A percentile compares a stretch with the other conserved stretches of the same genome.
Evolutionary conservation across 53 echinoderm and acorn worm species (phyloP).

Genomic region (Luidia sarsii): DNA sequence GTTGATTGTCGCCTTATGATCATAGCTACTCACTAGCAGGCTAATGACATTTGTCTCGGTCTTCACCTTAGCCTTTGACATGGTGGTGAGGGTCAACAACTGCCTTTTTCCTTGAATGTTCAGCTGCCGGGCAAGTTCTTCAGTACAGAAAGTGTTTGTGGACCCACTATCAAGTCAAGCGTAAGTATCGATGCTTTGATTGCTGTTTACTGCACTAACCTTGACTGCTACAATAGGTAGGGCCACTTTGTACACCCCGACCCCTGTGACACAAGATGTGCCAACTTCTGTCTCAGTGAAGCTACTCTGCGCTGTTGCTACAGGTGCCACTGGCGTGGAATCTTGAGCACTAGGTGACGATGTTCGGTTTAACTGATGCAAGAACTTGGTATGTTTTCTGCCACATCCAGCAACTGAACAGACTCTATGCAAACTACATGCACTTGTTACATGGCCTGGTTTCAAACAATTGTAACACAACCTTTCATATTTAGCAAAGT

Average conservation of each 20-base stretch:
- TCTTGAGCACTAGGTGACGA: not conserved
- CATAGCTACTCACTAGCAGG: not conserved
- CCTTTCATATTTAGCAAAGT: constrained; percentile 13
- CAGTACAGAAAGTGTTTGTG: not conserved
- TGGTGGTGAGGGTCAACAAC: not conserved
- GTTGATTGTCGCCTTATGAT: not conserved
- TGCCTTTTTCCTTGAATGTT: not conserved
- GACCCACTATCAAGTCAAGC: not conserved
- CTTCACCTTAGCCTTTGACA: not conserved
- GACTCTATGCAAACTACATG: constrained; percentile 10
- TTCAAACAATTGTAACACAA: constrained; percentile 48
- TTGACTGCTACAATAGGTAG: constrained; percentile 30
- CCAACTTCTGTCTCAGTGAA: not conserved
- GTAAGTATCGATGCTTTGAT: constrained; percentile 11
- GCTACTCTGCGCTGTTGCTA: constrained; percentile 6
- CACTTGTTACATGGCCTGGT: constrained; percentile 24
- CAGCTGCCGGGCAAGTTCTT: not conserved
- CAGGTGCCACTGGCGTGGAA: not conserved
- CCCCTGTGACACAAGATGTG: constrained; percentile 34
- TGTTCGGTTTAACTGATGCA: not conserved
- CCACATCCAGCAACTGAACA: too few relatives aligned
- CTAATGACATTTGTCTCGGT: constrained; percentile 2
- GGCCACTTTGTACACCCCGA: constrained; percentile 33
- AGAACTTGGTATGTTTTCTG: too few relatives aligned
- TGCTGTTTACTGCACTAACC: constrained; percentile 5